Conservation (phyloP, 1,140 invertebrate genomes). For the Papilio glaucus region DNA sequence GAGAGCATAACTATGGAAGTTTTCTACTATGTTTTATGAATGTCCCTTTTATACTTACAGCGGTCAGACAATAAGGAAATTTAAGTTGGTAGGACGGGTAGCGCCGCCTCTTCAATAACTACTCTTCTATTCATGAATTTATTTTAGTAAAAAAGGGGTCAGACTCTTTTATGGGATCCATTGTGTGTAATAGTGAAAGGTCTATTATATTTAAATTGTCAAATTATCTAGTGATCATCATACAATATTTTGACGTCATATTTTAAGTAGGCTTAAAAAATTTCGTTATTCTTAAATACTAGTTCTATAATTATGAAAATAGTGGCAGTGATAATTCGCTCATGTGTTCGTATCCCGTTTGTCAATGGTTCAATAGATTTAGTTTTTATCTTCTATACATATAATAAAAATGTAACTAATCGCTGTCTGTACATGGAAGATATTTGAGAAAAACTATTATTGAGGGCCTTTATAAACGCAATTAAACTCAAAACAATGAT, state of each 20-base stretch:
- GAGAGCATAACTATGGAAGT: neutral
- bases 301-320: too few relatives aligned
- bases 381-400: too few relatives aligned
- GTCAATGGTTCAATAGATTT: too few relatives aligned
- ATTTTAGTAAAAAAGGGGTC: slow-evolving; percentile 25
- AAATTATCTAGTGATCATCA: neutral
- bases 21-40: neutral
- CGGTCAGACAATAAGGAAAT: slow-evolving; percentile 4
- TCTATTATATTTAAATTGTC: neutral
- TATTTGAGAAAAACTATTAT: too few relatives aligned
- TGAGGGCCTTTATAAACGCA: too few relatives aligned
- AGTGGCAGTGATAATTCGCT: too few relatives aligned
- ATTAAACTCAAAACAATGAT: too few relatives aligned
- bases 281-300: neutral
- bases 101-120: slow-evolving; percentile 20
- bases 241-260: neutral
- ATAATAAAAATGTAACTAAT: too few relatives aligned
- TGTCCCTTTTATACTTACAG: slow-evolving; percentile 6
- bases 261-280: too few relatives aligned
- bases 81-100: neutral
- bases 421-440: too few relatives aligned
- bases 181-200: slow-evolving; percentile 19
- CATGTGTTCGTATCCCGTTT: too few relatives aligned
- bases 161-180: slow-evolving; percentile 13
- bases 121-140: slow-evolving; percentile 24